A percentile compares a stretch with the other conserved stretches of the same genome.
Evolutionary conservation across 1,140 invertebrate genomes (phyloP).

Genomic region (Drosophila nebulosa): DNA sequence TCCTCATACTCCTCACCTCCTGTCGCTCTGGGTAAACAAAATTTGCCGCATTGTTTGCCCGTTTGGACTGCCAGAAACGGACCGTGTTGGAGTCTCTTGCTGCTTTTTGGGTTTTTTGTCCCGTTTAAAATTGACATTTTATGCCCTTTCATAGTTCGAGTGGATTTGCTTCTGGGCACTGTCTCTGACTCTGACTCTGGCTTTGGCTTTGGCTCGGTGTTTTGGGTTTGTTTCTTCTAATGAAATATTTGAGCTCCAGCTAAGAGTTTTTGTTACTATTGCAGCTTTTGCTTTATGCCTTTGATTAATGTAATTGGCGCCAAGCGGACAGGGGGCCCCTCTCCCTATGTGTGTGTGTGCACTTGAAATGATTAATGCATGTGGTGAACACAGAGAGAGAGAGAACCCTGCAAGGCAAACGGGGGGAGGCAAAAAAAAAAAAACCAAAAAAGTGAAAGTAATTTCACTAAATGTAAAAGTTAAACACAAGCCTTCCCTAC

Average conservation of each 20-base stretch:
- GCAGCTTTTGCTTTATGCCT: conserved; percentile 44
- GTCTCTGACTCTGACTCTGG: too few species aligned
- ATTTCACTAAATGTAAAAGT: conserved; percentile 28
- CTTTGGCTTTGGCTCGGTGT: too few species aligned
- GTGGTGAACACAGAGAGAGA: not conserved
- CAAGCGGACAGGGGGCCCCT: conserved; percentile 18
- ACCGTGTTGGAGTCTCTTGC: not conserved
- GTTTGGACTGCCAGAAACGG: not conserved
- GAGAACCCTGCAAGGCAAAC: conserved; percentile 29
- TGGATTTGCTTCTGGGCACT: conserved; percentile 10
- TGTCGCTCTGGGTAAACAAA: conserved; percentile 21
- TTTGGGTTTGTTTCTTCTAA: conserved; percentile 21
- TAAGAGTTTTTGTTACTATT: conserved; percentile 42
- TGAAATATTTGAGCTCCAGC: conserved; percentile 57
- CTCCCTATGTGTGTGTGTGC: conserved; percentile 23
- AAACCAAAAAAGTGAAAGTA: conserved; percentile 33
- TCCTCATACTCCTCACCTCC: too few species aligned
- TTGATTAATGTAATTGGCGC: conserved; percentile 74
- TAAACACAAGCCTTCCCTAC: conserved; percentile 10
- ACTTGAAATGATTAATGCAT: conserved; percentile 65
- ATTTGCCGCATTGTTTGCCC: conserved; percentile 43
- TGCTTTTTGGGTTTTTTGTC: not conserved
- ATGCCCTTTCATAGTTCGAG: conserved; percentile 42
- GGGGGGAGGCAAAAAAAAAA: not conserved
- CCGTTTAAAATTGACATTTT: conserved; percentile 57